Evolutionary conservation across 2,888 invertebrate species (phyloP).

Genomic region (Lasius fuliginosus): DNA sequence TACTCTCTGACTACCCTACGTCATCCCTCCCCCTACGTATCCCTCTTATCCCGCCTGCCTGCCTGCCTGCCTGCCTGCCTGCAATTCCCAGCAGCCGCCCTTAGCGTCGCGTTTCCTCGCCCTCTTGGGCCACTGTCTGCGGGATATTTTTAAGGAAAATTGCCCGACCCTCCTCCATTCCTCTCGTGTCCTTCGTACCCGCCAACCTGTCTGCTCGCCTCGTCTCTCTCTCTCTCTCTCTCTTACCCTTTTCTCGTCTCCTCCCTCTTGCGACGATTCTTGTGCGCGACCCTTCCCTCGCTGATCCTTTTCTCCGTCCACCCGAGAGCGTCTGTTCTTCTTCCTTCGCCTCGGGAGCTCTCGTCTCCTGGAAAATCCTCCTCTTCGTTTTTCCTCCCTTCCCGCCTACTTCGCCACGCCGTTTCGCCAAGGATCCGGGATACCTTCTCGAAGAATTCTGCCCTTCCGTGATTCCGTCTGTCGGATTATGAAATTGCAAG

Average conservation of each 20-base stretch:
- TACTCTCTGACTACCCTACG: slow-evolving; percentile 70
- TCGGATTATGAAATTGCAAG: slow-evolving; percentile 48
- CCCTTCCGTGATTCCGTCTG: slow-evolving; percentile 41
- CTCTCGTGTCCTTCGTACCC: slow-evolving; percentile 55
- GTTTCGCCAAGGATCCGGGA: background rate
- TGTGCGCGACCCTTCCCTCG: slow-evolving; percentile 39
- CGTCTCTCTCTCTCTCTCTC: slow-evolving; percentile 3
- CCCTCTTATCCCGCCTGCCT: slow-evolving; percentile 40
- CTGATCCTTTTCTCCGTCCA: slow-evolving; percentile 60
- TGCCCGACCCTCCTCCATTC: slow-evolving; percentile 67
- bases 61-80: slow-evolving; percentile 60
- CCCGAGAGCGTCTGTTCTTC: slow-evolving; percentile 45
- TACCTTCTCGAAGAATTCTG: slow-evolving; percentile 44
- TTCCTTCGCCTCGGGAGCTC: slow-evolving; percentile 35
- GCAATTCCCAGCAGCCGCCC: slow-evolving; percentile 53
- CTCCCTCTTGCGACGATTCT: slow-evolving; percentile 20
- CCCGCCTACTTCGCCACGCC: background rate
- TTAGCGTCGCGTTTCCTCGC: slow-evolving; percentile 46
- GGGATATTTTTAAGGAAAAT: slow-evolving; percentile 81
- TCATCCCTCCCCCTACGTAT: slow-evolving; percentile 66
- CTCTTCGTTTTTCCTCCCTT: slow-evolving; percentile 9
- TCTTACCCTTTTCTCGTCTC: slow-evolving; percentile 17
- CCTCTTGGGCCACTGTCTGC: slow-evolving; percentile 67
- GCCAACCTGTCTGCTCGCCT: slow-evolving; percentile 17
- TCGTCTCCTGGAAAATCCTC: slow-evolving; percentile 58